phyloP scores from a whole-genome alignment of 2,888 invertebrate species.

The Cephonodes hylas region DNA sequence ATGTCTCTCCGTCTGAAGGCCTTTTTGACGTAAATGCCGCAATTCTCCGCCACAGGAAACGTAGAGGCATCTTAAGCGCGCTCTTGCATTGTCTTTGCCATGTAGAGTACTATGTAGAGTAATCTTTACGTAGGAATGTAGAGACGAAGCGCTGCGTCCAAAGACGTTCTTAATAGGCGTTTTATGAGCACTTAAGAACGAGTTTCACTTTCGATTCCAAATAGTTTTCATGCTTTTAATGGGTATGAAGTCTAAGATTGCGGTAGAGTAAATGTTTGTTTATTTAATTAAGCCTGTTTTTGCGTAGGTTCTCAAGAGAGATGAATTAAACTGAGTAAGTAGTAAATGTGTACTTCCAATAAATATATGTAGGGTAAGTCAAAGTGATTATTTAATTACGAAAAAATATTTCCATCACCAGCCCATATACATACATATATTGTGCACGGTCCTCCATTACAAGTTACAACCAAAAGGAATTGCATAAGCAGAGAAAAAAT shows the following conservation, averaged over 20 bases:
- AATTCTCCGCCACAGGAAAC: background rate
- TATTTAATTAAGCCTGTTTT: no score
- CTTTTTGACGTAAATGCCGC: conserved; percentile 6
- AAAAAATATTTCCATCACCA: no score
- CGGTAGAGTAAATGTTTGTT: background rate
- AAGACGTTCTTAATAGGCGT: background rate
- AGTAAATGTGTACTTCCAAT: no score
- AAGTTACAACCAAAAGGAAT: no score
- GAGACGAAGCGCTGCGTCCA: background rate
- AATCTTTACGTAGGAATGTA: background rate
- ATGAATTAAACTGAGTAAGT: no score
- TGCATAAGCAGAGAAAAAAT: no score
- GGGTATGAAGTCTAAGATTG: background rate
- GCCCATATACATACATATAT: no score
- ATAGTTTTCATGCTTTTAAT: background rate
- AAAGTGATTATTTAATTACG: no score
- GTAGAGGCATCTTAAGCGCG: conserved; percentile 1
- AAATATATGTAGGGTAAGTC: no score
- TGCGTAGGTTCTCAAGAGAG: no score
- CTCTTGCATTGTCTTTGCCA: conserved; percentile 1
- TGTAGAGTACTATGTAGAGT: background rate
- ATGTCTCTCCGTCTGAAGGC: background rate
- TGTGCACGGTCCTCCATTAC: no score
- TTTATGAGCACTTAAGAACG: background rate
- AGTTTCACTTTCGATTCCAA: background rate